Evolutionary conservation across 1,140 invertebrate genomes (phyloP), one percentile per base, ranked within the genome.

Genomic region (Helicoverpa armigera): DNA sequence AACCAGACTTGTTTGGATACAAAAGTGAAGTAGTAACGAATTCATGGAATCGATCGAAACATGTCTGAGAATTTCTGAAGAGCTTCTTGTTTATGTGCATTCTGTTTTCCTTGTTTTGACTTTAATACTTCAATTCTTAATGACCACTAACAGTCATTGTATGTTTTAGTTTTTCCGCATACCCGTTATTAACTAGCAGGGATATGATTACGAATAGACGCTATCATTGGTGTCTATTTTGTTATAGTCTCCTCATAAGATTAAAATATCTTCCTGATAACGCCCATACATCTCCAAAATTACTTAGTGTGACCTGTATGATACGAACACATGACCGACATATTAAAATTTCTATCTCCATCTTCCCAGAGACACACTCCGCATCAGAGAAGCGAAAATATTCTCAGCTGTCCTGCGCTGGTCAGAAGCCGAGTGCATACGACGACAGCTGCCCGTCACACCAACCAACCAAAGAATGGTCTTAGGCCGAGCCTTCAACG

Each of bases 361-460:
- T 43, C 4, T 69, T 91, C 91, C 4, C 89, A 95, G 98, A 84
- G 98, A 99, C 87, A 98, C 98, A 2, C 93, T 99, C 0, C 95
- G 97, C 29, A 97, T 98, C 50, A 94, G 97, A 85, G 98, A 99
- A 94, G 97, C 97, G 5, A 97, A 97, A 89, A 96, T 99, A 73
- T 99, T 98, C 90, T 95, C 97, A 85, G 97, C 96, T 58, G 96
- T 96, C 5, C 87, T 96, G 2, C 95, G 96, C 83, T 99, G 98
- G 98, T 97, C 97, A 0, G 97, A 98, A 88, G 96, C 97, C 1
- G 97, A 98, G 92, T 98, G 98, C 89, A 88, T 93, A 11, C 94
- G 97, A 18, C 95, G 97, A 58, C 96, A 97, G 80, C 80, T 98
- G 31, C 94, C 96, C 1, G 90, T 96, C 0, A 97, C 96, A n/a